A percentile compares a stretch with the other conserved stretches of the same genome.
Conservation (phyloP, 2,888 invertebrate genomes). For the Ormyrus pomaceus region DNA sequence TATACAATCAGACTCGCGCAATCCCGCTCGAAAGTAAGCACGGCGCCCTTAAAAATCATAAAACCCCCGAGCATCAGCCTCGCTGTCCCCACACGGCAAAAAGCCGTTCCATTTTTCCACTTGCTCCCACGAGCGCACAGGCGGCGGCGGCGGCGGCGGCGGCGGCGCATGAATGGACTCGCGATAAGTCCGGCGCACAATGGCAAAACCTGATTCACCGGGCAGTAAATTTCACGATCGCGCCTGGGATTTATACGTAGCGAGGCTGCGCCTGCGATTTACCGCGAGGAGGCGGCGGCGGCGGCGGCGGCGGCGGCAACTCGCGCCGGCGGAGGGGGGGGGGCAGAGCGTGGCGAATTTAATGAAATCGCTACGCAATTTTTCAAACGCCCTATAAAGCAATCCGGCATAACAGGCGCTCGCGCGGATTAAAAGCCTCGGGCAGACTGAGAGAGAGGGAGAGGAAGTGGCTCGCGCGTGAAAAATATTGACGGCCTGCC, state of each 20-base stretch:
- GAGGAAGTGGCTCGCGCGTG: conserved; percentile 41
- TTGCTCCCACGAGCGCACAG: not conserved
- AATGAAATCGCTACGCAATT: conserved; percentile 64
- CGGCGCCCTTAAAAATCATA: too few relatives aligned
- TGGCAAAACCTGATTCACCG: conserved; percentile 62
- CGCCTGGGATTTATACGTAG: conserved; percentile 63
- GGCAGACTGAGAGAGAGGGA: not conserved
- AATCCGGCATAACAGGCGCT: conserved; percentile 35
- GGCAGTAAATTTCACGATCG: conserved; percentile 67
- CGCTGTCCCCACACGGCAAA: too few relatives aligned
- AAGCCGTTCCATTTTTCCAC: too few relatives aligned
- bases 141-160: too few relatives aligned
- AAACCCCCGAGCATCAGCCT: too few relatives aligned
- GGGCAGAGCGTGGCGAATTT: conserved; percentile 61
- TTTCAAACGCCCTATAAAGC: conserved; percentile 59
- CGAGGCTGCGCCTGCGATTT: conserved; percentile 52
- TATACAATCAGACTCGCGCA: too few relatives aligned
- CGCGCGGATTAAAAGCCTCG: conserved; percentile 58
- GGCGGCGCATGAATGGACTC: not conserved
- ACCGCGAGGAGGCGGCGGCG: conserved; percentile 31
- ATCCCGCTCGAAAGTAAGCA: not conserved
- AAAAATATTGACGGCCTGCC: conserved; percentile 37
- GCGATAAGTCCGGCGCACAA: conserved; percentile 57
- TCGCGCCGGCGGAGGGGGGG: not conserved
- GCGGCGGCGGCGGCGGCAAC: not conserved